phyloP scores from a whole-genome alignment of 2,797 vertebrate species.

The Cryptoblepharus egeriae region DNA sequence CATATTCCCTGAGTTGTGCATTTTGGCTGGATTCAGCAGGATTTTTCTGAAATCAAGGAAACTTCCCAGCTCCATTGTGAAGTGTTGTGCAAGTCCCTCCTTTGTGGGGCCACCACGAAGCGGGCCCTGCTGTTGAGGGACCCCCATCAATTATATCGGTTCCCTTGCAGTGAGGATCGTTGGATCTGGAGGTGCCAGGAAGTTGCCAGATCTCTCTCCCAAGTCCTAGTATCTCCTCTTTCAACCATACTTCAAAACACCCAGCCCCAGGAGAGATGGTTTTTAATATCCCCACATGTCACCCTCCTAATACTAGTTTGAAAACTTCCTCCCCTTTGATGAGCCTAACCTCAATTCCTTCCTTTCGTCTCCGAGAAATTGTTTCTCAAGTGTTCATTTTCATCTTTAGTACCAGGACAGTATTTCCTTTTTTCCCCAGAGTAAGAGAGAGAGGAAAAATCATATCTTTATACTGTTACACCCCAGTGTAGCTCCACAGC shows the following conservation, averaged over 20 bases:
- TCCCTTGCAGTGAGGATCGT: not conserved
- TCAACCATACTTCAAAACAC: not conserved
- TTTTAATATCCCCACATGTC: accelerated
- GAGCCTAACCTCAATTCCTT: slow-evolving; percentile 10
- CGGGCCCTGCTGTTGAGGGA: not conserved
- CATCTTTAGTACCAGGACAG: slow-evolving; percentile 9
- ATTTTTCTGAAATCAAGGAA: too few relatives aligned
- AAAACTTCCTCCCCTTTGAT: not conserved
- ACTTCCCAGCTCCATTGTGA: too few relatives aligned
- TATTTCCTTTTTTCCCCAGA: not conserved
- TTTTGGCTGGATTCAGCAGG: too few relatives aligned
- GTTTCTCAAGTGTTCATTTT: slow-evolving; percentile 20
- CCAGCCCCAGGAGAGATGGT: accelerated
- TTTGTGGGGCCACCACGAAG: not conserved
- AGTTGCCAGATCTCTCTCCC: not conserved
- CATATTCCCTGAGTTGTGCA: too few relatives aligned
- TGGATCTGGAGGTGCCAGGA: not conserved
- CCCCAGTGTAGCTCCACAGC: slow-evolving; percentile 9
- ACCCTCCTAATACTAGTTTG: not conserved
- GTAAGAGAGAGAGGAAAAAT: not conserved
- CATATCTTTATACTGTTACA: not conserved
- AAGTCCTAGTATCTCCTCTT: accelerated
- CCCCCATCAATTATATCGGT: not conserved
- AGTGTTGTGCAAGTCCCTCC: not conserved
- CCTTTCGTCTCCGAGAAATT: not conserved